These are phyloP conservation scores for Hemitrygon akajei DNA, from an alignment of 2,797 vertebrate species.

Conservation along the genomic window DNA sequence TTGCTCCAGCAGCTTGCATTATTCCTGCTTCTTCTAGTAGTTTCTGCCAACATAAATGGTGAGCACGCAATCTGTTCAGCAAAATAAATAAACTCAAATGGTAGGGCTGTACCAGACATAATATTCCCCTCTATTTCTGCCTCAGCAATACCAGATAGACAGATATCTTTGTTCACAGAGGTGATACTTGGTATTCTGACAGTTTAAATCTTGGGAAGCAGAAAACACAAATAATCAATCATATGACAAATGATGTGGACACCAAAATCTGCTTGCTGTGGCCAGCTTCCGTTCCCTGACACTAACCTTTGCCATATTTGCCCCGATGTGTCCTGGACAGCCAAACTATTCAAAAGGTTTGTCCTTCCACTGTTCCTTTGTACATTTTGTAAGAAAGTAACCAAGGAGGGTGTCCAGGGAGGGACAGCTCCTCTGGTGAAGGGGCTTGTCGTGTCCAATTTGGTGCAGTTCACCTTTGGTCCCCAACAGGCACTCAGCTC, in stretches of 20 bases:
- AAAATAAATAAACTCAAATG: background rate
- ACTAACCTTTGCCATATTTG: background rate
- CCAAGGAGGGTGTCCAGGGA: background rate
- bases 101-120: background rate
- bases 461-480: too few relatives aligned
- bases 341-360: background rate
- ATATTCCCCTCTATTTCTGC: background rate
- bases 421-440: too few relatives aligned
- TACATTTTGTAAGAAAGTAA: background rate
- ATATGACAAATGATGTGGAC: background rate
- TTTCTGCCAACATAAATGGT: background rate
- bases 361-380: background rate
- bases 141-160: background rate
- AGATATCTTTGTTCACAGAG: background rate
- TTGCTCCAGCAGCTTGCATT: background rate
- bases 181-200: background rate
- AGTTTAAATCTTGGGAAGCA: background rate
- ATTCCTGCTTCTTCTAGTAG: background rate
- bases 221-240: background rate
- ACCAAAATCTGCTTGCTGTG: background rate
- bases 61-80: background rate
- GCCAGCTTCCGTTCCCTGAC: background rate
- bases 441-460: too few relatives aligned
- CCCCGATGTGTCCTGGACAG: background rate
- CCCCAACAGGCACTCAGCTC: too few relatives aligned